phyloP scores from a whole-genome alignment of 2,797 vertebrate species.

The Lerista edwardsae region DNA sequence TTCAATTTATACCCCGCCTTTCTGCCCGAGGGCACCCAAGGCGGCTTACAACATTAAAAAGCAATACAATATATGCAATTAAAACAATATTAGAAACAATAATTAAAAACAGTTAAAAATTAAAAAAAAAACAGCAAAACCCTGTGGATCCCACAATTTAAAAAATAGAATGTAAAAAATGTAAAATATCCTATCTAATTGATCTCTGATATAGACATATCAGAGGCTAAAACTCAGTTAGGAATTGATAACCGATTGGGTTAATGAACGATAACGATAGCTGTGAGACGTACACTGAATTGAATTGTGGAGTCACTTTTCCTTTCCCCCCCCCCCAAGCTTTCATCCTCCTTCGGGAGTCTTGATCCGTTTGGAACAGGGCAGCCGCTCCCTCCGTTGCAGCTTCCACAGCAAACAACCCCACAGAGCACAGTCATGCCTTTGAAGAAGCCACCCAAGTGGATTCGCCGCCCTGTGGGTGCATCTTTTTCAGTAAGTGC shows the following conservation, averaged over 20 bases:
- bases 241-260: background rate
- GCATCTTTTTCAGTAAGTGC: constrained; percentile 92
- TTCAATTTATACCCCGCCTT: too few relatives aligned
- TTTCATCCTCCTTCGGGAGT: constrained; percentile 92
- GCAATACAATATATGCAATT: too few relatives aligned
- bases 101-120: too few relatives aligned
- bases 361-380: constrained; percentile 95
- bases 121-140: too few relatives aligned
- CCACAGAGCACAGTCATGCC: constrained; percentile 80
- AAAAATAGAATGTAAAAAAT: too few relatives aligned
- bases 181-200: too few relatives aligned
- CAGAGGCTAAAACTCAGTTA: background rate
- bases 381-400: constrained; percentile 89
- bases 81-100: too few relatives aligned
- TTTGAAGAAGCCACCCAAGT: constrained; percentile 95
- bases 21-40: too few relatives aligned
- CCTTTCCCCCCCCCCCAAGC: constrained; percentile 71
- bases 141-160: too few relatives aligned
- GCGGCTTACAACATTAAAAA: too few relatives aligned
- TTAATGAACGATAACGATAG: background rate
- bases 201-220: background rate
- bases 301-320: background rate
- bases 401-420: constrained; percentile 84
- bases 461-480: constrained; percentile 92
- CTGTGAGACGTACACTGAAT: background rate